Conservation (phyloP, 2,113 vertebrate genomes). For the Neogobius melanostomus region DNA sequence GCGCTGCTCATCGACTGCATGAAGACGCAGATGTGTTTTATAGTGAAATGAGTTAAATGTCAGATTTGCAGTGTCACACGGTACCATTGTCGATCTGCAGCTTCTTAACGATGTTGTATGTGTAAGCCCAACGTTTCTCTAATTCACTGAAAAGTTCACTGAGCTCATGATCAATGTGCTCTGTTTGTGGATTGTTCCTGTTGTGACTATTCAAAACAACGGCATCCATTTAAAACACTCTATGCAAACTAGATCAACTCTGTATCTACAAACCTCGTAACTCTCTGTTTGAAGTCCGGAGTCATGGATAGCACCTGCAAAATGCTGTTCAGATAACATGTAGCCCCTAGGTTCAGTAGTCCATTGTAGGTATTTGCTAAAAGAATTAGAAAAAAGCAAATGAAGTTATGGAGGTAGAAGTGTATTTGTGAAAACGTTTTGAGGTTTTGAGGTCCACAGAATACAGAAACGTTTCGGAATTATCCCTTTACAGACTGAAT, state of each 20-base stretch:
- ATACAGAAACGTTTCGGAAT: too few species aligned
- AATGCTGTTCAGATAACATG: slow-evolving; percentile 5
- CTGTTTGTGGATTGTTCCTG: background rate
- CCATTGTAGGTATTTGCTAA: background rate
- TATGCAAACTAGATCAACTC: background rate
- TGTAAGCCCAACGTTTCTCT: accelerated
- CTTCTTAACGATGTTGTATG: slow-evolving; percentile 10
- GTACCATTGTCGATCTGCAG: slow-evolving; percentile 61
- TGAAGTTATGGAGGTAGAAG: too few species aligned
- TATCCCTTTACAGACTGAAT: too few species aligned
- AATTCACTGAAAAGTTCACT: slow-evolving; percentile 51
- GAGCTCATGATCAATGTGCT: slow-evolving; percentile 41
- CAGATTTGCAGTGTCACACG: background rate
- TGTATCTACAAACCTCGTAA: background rate
- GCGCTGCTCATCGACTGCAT: slow-evolving; percentile 50
- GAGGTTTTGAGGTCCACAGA: too few species aligned
- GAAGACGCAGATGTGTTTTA: background rate
- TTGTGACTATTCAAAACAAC: background rate
- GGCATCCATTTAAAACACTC: background rate
- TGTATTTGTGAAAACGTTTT: too few species aligned
- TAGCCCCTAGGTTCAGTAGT: background rate
- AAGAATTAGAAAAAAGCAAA: background rate
- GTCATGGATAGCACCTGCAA: slow-evolving; percentile 5
- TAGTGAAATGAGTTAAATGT: background rate
- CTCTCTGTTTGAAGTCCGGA: slow-evolving; percentile 1